Conservation (phyloP, 2,113 vertebrate genomes). For the Gracilinanus agilis region DNA sequence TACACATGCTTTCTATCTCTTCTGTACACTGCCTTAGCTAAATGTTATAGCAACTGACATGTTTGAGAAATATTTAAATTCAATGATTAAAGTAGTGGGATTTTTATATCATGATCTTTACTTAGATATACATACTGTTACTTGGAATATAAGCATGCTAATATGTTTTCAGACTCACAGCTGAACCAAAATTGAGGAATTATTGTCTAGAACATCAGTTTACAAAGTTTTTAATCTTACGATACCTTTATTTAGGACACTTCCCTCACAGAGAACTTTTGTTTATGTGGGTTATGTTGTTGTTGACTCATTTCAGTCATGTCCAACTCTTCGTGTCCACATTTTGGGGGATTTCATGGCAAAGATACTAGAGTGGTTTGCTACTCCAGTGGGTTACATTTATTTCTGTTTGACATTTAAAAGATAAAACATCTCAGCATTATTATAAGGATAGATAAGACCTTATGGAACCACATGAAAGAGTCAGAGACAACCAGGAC, state of each 20-base stretch:
- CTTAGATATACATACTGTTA: constrained; percentile 4
- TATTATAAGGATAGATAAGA: background rate
- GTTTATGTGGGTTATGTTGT: background rate
- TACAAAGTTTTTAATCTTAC: background rate
- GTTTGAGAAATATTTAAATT: background rate
- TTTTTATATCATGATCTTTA: background rate
- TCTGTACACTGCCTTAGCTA: background rate
- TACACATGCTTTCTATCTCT: background rate
- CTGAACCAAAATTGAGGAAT: background rate
- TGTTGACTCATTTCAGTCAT: too few relatives aligned
- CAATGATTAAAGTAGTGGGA: background rate
- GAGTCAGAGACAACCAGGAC: too few relatives aligned
- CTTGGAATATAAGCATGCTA: background rate
- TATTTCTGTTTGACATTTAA: background rate
- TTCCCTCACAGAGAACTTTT: background rate
- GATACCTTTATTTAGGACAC: too few relatives aligned
- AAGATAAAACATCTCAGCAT: background rate
- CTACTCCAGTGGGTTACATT: background rate
- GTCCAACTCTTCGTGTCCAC: too few relatives aligned
- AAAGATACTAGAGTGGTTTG: too few relatives aligned
- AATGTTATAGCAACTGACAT: background rate
- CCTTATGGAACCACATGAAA: background rate
- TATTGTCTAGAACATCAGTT: background rate
- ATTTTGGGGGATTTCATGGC: too few relatives aligned
- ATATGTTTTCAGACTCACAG: background rate